Evolutionary conservation across 2,113 vertebrate species (phyloP).

Genomic region (Reinhardtius hippoglossoides): DNA sequence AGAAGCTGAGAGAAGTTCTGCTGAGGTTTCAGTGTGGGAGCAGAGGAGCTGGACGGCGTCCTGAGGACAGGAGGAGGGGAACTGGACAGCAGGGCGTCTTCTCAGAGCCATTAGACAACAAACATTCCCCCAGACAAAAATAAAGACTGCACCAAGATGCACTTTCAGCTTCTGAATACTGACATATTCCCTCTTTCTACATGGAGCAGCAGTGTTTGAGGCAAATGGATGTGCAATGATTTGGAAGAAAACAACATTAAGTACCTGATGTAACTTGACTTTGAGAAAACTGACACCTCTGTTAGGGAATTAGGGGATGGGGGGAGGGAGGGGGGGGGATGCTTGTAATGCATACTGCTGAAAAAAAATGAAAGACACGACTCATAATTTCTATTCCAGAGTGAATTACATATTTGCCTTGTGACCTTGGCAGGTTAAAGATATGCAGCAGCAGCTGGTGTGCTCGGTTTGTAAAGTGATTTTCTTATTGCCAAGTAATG

Average conservation of each 20-base stretch:
- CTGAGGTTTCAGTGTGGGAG: slow-evolving; percentile 6
- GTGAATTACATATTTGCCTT: slow-evolving; percentile 28
- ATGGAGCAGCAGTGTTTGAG: background rate
- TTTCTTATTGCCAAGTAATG: slow-evolving; percentile 1
- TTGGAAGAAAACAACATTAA: background rate
- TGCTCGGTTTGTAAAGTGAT: background rate
- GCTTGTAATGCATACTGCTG: slow-evolving; percentile 4
- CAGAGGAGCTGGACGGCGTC: slow-evolving; percentile 21
- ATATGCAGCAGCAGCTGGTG: slow-evolving; percentile 49
- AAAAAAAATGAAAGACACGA: background rate
- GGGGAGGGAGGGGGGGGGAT: too few species aligned
- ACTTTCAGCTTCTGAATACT: too few species aligned
- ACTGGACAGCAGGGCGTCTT: slow-evolving; percentile 53
- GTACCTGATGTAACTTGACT: background rate
- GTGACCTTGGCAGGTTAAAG: slow-evolving; percentile 32
- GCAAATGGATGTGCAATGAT: background rate
- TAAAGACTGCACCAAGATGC: too few species aligned
- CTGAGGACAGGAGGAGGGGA: slow-evolving; percentile 40
- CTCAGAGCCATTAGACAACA: slow-evolving; percentile 39
- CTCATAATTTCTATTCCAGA: slow-evolving; percentile 22
- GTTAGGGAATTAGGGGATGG: background rate
- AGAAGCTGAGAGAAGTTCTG: background rate
- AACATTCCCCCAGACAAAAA: slow-evolving; percentile 1
- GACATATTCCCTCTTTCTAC: background rate
- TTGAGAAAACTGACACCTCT: background rate